Evolutionary conservation across 2,888 invertebrate species (phyloP).

Genomic region (Hybos culiciformis): DNA sequence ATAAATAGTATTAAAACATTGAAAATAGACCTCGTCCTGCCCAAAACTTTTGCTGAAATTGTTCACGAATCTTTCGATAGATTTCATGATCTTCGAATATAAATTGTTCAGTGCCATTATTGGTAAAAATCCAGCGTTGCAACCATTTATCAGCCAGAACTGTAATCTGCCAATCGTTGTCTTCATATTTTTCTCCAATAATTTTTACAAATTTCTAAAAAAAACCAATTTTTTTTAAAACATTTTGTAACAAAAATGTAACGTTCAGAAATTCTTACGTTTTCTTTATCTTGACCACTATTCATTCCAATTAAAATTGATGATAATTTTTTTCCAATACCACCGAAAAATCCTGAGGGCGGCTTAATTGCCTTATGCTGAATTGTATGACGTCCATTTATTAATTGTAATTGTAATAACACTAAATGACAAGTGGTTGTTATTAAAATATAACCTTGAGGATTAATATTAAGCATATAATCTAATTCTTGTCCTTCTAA

Average conservation of each 20-base stretch:
- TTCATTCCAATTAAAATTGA: conserved; percentile 35
- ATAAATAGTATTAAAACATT: neutral
- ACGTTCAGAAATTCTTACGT: conserved; percentile 18
- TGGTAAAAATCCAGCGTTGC: conserved; percentile 66
- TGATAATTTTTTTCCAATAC: conserved; percentile 54
- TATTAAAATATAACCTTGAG: conserved; percentile 67
- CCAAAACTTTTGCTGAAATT: conserved; percentile 54
- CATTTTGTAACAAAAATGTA: neutral
- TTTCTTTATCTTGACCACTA: conserved; percentile 30
- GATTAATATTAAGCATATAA: conserved; percentile 50
- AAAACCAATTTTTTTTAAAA: conserved; percentile 1
- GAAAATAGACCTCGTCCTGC: conserved; percentile 36
- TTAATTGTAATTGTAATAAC: conserved; percentile 46
- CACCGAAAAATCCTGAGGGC: conserved; percentile 74
- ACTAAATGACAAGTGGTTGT: conserved; percentile 86
- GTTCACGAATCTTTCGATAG: conserved; percentile 55
- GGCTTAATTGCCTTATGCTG: conserved; percentile 53
- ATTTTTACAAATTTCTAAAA: conserved; percentile 52
- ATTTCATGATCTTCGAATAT: conserved; percentile 59
- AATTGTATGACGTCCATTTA: conserved; percentile 54
- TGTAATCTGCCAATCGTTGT: conserved; percentile 45
- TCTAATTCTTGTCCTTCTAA: conserved; percentile 81
- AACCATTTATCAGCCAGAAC: conserved; percentile 63
- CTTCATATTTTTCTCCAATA: conserved; percentile 36
- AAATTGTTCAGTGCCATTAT: conserved; percentile 49